Base-by-base conservation (phyloP, 1,140 invertebrate species). In the Cardiocondyla obscurior region DNA sequence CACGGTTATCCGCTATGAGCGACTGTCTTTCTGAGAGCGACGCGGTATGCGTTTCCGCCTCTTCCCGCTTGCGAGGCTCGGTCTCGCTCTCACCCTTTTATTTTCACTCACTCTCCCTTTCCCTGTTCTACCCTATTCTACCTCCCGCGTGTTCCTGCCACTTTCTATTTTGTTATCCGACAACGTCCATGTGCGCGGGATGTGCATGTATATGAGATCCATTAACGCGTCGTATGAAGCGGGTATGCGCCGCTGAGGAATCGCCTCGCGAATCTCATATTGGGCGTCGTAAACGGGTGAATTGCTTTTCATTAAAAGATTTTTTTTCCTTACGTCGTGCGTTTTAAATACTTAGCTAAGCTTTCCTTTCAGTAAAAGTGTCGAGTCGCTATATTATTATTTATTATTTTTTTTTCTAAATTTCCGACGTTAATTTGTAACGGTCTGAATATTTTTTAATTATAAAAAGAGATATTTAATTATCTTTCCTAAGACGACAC, bases 121-220 rank as follows among this genome's bases (percentile, higher is more conserved):
- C 55, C 57, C 36, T 83, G 55, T 16, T n/a, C n/a, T n/a, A 14
- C 53, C 64, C 16, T 39, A 39, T 39, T 44, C 46, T 70, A 19
- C 49, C 73, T n/a, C 57, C 51, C 33, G 60, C 19, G 49, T 53
- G 44, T 53, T 42, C 36, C 62, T 39, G 69, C 62, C 70, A 85
- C 86, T 88, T 88, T 88, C 85, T 88, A 88, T 87, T 85, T 88
- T 86, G 64, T 87, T 88, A 55, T 49, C 49, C 51, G 65, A 16
- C 85, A 28, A 22, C 33, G 19, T n/a, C n/a, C 30, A 36, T 6
- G n/a, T n/a, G 25, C 12, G 33, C 25, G 64, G 33, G 44, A 79
- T 28, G 14, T 16, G 6, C 25, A 6, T 69, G 77, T 62, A 16
- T 64, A 74, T 14, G 25, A 64, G 19, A 77, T 83, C 25, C 58